A percentile compares a stretch with the other conserved stretches of the same genome.
Evolutionary conservation across 2,888 invertebrate species (phyloP).

Genomic region (Melinopterus prodromus): DNA sequence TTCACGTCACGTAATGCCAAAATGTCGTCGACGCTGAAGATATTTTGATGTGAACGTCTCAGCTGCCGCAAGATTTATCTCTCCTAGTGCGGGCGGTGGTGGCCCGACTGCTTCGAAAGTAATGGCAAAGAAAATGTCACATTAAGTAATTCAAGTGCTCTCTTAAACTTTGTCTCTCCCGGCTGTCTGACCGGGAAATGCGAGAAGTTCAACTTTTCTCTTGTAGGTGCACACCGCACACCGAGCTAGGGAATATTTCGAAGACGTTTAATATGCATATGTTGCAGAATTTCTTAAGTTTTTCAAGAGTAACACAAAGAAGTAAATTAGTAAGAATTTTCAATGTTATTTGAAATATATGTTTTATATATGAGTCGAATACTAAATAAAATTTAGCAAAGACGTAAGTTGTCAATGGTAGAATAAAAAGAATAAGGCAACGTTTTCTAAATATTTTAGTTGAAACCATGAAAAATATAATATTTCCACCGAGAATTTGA

Average conservation of each 20-base stretch:
- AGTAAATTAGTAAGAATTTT: no score
- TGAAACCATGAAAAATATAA: no score
- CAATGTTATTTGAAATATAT: no score
- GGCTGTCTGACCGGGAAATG: not conserved
- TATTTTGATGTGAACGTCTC: conserved; percentile 23
- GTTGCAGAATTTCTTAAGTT: not conserved
- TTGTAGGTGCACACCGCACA: not conserved
- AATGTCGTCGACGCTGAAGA: conserved; percentile 13
- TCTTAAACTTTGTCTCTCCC: not conserved
- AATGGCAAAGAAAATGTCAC: not conserved
- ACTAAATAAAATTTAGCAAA: no score
- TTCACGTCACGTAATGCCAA: not conserved
- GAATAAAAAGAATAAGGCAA: no score
- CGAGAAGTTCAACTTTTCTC: not conserved
- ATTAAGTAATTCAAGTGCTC: conserved; percentile 4
- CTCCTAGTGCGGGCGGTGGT: not conserved
- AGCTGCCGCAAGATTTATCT: conserved; percentile 23
- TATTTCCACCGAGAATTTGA: no score
- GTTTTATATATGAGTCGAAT: no score
- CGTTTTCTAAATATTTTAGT: no score
- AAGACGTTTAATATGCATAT: not conserved
- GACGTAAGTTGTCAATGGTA: no score
- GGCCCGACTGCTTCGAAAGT: not conserved
- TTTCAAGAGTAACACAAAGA: no score
- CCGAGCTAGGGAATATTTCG: not conserved